Percentiles rank a stretch among this genome's conserved stretches.
These are phyloP conservation scores for Trachops cirrhosus DNA, from an alignment of 2,797 vertebrate genomes.

Conservation along the genomic window DNA sequence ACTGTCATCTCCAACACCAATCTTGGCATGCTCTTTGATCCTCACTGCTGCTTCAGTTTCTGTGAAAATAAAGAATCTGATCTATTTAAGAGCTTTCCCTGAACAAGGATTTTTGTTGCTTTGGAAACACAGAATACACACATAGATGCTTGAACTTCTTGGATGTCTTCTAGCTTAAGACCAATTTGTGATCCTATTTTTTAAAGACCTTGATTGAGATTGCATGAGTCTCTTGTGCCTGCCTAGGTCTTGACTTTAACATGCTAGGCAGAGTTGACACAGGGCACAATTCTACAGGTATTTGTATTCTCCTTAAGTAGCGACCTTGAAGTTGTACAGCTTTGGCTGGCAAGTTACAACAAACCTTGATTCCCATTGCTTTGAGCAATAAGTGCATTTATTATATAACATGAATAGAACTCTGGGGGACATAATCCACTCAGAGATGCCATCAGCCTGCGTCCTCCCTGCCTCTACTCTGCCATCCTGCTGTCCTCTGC, in stretches of 20 bases:
- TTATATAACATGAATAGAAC: not conserved
- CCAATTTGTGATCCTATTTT: not conserved
- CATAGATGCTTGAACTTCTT: not conserved
- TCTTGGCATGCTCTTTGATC: not conserved
- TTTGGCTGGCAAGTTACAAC: not conserved
- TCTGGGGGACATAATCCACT: not conserved
- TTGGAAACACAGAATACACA: not conserved
- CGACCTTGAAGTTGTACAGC: not conserved
- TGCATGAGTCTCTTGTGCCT: not conserved
- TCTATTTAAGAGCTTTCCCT: conserved; percentile 13
- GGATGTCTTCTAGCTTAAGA: conserved; percentile 5
- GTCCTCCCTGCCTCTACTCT: not conserved
- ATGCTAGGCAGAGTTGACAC: not conserved
- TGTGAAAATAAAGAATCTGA: not conserved
- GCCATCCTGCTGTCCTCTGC: not conserved
- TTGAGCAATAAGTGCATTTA: not conserved
- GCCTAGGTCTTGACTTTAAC: conserved; percentile 5
- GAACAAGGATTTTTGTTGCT: not conserved
- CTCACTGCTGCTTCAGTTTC: not conserved
- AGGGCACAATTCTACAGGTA: not conserved
- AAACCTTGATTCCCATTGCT: not conserved
- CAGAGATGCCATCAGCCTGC: not conserved
- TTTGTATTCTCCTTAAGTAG: not conserved
- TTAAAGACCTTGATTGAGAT: not conserved
- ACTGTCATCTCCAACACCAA: not conserved